These are phyloP conservation scores for Cuniculus paca DNA, from an alignment of 2,797 vertebrate species.

Conservation along the genomic window DNA sequence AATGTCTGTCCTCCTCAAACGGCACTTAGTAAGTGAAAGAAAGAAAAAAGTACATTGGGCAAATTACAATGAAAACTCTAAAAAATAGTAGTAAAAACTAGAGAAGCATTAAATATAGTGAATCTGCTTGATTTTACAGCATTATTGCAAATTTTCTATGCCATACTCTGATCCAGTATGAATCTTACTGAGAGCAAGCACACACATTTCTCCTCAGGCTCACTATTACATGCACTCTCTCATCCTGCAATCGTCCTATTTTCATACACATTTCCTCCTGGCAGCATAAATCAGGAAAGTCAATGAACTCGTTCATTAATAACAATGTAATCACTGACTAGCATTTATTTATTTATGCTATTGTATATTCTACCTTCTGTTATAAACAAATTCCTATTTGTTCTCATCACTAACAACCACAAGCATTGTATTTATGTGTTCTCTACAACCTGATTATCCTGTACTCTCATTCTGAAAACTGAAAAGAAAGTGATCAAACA, in stretches of 20 bases:
- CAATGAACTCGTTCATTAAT: neutral
- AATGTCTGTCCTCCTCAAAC: neutral
- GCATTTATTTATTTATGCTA: constrained; percentile 42
- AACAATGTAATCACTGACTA: constrained; percentile 12
- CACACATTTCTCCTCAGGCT: neutral
- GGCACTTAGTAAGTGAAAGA: neutral
- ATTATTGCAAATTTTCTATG: neutral
- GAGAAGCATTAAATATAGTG: neutral
- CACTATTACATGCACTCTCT: neutral
- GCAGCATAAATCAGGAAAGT: neutral
- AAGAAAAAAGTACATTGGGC: constrained; percentile 7
- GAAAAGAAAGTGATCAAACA: constrained; percentile 62
- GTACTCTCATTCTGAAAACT: constrained; percentile 36
- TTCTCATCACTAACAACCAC: neutral
- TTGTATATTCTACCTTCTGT: neutral
- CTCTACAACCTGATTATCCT: neutral
- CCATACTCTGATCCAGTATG: neutral
- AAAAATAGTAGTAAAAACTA: constrained; percentile 50
- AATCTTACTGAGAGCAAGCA: constrained; percentile 17
- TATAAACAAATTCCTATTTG: constrained; percentile 29
- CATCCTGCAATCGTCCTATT: constrained; percentile 4
- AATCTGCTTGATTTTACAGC: constrained; percentile 6
- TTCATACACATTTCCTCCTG: neutral
- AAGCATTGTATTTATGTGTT: neutral
- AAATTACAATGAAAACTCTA: constrained; percentile 19